phyloP scores from a whole-genome alignment of 2,797 vertebrate species.

The Myotis daubentonii region DNA sequence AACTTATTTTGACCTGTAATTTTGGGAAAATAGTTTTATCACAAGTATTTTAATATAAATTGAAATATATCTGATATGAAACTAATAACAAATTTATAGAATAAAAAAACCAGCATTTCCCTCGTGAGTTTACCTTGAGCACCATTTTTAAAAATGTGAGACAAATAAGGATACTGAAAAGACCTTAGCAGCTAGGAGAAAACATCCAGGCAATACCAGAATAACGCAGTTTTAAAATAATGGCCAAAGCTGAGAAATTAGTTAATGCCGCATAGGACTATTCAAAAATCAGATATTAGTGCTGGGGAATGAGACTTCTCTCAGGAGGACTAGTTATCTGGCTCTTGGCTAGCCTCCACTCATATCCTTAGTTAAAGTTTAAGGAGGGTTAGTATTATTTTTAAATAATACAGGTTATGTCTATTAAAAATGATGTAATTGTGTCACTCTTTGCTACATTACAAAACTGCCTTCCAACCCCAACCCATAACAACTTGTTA shows the following conservation, averaged over 20 bases:
- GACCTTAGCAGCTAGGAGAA: neutral
- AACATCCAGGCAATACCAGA: neutral
- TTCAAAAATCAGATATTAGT: neutral
- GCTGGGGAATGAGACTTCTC: neutral
- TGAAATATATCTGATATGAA: slow-evolving; percentile 32
- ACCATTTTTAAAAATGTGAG: slow-evolving; percentile 32
- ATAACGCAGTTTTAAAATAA: neutral
- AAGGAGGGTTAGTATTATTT: neutral
- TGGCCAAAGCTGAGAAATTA: neutral
- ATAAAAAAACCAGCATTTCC: neutral
- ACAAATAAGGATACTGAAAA: slow-evolving; percentile 22
- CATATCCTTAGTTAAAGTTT: neutral
- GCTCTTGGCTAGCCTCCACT: neutral
- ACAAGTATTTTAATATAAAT: slow-evolving; percentile 30
- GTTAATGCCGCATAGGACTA: neutral
- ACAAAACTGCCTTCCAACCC: slow-evolving; percentile 15
- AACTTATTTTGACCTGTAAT: slow-evolving; percentile 54
- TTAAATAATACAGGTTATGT: neutral
- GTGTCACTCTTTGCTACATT: neutral
- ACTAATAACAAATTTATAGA: slow-evolving; percentile 49
- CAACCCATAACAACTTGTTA: neutral
- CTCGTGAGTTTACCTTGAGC: neutral
- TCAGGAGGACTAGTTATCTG: neutral
- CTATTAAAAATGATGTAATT: neutral
- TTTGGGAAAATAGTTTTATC: slow-evolving; percentile 21